Percentiles rank a stretch among this genome's conserved stretches.
Conservation (phyloP, 2,797 vertebrate species). For the Enteromius unitaeniatus region DNA sequence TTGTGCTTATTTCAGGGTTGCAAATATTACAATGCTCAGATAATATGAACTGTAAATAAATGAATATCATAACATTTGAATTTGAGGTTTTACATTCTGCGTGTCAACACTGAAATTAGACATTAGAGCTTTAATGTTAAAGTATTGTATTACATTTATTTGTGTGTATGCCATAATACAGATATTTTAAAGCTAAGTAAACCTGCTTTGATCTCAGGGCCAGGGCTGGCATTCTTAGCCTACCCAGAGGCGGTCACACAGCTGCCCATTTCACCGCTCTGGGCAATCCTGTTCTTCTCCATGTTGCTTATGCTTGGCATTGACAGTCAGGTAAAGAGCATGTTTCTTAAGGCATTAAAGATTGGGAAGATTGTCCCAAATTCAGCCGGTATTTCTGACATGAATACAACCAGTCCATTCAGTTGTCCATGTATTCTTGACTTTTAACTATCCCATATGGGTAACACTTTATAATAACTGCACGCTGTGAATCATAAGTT, state of each 20-base stretch:
- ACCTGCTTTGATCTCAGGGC: slow-evolving; percentile 77
- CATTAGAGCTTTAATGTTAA: not conserved
- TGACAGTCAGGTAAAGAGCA: slow-evolving; percentile 92
- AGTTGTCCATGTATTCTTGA: not conserved
- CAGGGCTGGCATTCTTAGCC: slow-evolving; percentile 95
- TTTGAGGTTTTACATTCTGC: not conserved
- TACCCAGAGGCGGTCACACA: slow-evolving; percentile 97
- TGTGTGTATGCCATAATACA: not conserved
- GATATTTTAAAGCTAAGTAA: not conserved
- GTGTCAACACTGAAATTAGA: not conserved
- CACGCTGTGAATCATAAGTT: no score
- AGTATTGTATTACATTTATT: not conserved
- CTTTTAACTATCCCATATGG: not conserved
- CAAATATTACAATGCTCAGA: not conserved
- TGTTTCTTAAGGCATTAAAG: not conserved
- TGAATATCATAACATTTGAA: not conserved
- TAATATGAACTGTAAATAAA: not conserved
- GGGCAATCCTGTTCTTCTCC: slow-evolving; percentile 97
- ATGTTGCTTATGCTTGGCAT: slow-evolving; percentile 99
- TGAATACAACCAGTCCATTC: not conserved
- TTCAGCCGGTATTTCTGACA: not conserved
- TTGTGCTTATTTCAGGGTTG: not conserved
- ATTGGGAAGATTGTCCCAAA: not conserved
- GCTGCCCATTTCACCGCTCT: slow-evolving; percentile 93
- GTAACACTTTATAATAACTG: no score